Percentiles rank a stretch among this genome's conserved stretches.
phyloP scores from a whole-genome alignment of 2,888 invertebrate species.

The Drosophila monieri region DNA sequence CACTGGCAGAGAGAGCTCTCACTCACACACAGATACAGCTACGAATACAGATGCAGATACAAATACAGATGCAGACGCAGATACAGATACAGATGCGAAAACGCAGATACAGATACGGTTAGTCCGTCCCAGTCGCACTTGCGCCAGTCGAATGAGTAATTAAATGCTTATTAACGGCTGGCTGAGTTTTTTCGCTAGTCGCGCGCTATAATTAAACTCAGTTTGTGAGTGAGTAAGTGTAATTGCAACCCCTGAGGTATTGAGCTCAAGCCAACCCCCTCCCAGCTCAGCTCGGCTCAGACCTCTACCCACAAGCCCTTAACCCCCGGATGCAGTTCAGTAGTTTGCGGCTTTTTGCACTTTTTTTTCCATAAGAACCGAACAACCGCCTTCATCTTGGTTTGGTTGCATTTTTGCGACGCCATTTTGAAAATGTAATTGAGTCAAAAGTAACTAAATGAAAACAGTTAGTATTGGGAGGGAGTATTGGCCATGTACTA shows the following conservation, averaged over 20 bases:
- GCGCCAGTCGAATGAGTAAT: slow-evolving; percentile 72
- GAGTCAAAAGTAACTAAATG: slow-evolving; percentile 45
- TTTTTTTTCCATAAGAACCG: slow-evolving; percentile 18
- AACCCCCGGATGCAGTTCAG: slow-evolving; percentile 28
- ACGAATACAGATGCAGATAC: slow-evolving; percentile 1
- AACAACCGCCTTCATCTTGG: slow-evolving; percentile 32
- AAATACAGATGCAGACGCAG: slow-evolving; percentile 7
- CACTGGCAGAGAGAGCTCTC: slow-evolving; percentile 25
- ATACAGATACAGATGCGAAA: not conserved
- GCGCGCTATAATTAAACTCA: slow-evolving; percentile 75
- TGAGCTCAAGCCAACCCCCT: slow-evolving; percentile 18
- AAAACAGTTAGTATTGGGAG: not conserved
- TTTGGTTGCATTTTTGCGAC: slow-evolving; percentile 66
- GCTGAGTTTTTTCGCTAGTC: slow-evolving; percentile 80
- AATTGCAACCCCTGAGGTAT: slow-evolving; percentile 34
- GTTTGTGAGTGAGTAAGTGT: slow-evolving; percentile 43
- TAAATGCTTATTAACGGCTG: slow-evolving; percentile 83
- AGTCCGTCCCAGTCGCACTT: slow-evolving; percentile 14
- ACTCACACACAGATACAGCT: slow-evolving; percentile 21
- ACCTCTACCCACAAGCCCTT: not conserved
- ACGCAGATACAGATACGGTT: slow-evolving; percentile 12
- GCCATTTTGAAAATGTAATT: slow-evolving; percentile 81
- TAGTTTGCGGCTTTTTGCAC: slow-evolving; percentile 46
- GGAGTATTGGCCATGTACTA: not conserved
- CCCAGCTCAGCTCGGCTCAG: slow-evolving; percentile 1